Evolutionary conservation across 2,888 invertebrate species (phyloP).

Genomic region (Agrotis puta): DNA sequence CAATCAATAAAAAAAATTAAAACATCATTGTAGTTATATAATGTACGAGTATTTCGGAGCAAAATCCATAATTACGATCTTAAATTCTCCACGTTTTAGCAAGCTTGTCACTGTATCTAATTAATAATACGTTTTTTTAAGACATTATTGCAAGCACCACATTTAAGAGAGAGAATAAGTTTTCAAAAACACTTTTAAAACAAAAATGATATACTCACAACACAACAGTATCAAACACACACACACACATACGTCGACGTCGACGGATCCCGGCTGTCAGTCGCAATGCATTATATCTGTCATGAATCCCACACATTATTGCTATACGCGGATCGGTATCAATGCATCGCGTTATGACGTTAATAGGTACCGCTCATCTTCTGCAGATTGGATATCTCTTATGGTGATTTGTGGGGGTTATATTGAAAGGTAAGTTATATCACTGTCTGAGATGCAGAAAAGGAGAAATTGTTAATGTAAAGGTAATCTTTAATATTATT

Average conservation of each 20-base stretch:
- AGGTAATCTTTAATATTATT: no score
- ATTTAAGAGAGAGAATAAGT: background rate
- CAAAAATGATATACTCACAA: background rate
- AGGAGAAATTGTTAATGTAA: no score
- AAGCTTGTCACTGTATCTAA: background rate
- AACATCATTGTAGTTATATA: no score
- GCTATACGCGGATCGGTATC: constrained; percentile 43
- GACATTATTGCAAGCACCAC: background rate
- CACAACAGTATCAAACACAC: background rate
- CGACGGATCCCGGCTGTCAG: constrained; percentile 46
- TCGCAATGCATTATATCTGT: constrained; percentile 49
- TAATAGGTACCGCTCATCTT: constrained; percentile 45
- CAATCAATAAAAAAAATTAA: no score
- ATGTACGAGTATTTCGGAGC: no score
- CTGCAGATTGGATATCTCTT: constrained; percentile 9
- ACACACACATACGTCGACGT: background rate
- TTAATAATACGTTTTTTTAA: background rate
- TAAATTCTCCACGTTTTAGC: no score
- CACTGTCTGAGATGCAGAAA: background rate
- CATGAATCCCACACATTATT: constrained; percentile 55
- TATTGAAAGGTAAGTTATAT: background rate
- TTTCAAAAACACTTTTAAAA: background rate
- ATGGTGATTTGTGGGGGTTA: background rate
- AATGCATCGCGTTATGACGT: constrained; percentile 44
- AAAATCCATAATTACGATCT: no score